A percentile compares a stretch with the other conserved stretches of the same genome.
These are phyloP conservation scores for Chymomyza caudatula DNA, from an alignment of 2,888 invertebrate species.

Conservation along the genomic window DNA sequence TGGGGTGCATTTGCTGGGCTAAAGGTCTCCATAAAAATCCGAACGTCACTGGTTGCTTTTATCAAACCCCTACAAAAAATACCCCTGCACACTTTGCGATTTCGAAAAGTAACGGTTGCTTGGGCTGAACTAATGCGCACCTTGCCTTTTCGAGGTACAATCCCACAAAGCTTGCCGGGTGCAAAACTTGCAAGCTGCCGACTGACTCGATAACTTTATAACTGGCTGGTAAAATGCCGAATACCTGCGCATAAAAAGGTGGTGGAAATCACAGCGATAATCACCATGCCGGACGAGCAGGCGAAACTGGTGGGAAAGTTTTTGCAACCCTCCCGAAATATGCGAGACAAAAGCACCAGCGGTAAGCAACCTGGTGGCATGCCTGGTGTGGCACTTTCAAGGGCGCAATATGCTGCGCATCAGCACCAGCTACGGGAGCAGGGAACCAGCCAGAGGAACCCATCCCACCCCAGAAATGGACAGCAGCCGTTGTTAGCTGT, in stretches of 20 bases:
- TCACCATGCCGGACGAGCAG: constrained; percentile 38
- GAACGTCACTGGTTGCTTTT: too few relatives aligned
- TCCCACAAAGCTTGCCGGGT: constrained; percentile 4
- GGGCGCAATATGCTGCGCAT: constrained; percentile 18
- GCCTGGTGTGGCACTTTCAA: constrained; percentile 12
- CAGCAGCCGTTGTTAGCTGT: too few relatives aligned
- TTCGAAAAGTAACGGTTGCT: background rate
- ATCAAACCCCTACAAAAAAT: background rate
- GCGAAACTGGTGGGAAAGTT: constrained; percentile 42
- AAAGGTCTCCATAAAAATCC: background rate
- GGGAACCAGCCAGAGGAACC: background rate
- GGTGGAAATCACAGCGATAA: constrained; percentile 49
- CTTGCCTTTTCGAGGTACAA: constrained; percentile 28
- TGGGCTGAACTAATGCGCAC: constrained; percentile 21
- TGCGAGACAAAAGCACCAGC: constrained; percentile 67
- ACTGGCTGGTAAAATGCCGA: constrained; percentile 50
- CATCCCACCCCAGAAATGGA: constrained; percentile 6
- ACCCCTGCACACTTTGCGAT: background rate
- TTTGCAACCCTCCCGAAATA: constrained; percentile 49
- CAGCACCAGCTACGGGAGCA: constrained; percentile 6
- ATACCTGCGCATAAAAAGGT: constrained; percentile 67
- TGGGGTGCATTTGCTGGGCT: background rate
- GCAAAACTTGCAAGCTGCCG: constrained; percentile 37
- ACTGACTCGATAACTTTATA: background rate
- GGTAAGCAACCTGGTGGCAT: background rate